phyloP scores from a whole-genome alignment of 2,797 vertebrate species.

The Fratercula arctica region DNA sequence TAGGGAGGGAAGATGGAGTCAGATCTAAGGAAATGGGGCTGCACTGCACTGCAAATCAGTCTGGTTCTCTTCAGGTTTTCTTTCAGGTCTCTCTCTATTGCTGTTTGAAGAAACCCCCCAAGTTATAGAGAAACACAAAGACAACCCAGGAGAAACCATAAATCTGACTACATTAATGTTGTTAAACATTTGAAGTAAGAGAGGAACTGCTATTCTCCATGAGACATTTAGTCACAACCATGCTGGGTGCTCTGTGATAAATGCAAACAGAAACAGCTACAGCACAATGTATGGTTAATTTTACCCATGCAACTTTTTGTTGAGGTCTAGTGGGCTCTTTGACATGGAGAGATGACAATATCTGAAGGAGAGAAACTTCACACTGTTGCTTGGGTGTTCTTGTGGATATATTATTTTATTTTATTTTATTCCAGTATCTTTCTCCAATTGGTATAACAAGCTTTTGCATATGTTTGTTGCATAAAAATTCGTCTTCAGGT shows the following conservation, averaged over 20 bases:
- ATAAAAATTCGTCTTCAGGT: neutral
- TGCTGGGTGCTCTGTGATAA: neutral
- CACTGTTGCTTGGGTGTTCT: neutral
- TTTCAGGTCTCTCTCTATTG: neutral
- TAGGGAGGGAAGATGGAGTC: neutral
- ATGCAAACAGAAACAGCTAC: neutral
- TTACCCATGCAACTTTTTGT: neutral
- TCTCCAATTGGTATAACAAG: neutral
- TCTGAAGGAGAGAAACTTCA: neutral
- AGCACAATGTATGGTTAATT: neutral
- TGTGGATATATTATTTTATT: neutral
- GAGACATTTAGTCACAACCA: neutral
- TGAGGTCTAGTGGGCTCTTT: neutral
- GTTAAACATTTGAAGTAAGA: neutral
- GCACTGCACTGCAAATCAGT: neutral
- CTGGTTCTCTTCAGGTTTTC: neutral
- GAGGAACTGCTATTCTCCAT: neutral
- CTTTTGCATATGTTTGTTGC: neutral
- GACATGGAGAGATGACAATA: neutral
- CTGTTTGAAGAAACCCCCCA: neutral
- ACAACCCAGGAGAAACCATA: neutral
- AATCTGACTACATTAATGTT: neutral
- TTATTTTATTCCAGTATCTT: neutral
- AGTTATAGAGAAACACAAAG: neutral
- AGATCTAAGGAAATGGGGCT: neutral